phyloP scores from a whole-genome alignment of 2,797 vertebrate genomes.

The Harpagifer antarcticus region DNA sequence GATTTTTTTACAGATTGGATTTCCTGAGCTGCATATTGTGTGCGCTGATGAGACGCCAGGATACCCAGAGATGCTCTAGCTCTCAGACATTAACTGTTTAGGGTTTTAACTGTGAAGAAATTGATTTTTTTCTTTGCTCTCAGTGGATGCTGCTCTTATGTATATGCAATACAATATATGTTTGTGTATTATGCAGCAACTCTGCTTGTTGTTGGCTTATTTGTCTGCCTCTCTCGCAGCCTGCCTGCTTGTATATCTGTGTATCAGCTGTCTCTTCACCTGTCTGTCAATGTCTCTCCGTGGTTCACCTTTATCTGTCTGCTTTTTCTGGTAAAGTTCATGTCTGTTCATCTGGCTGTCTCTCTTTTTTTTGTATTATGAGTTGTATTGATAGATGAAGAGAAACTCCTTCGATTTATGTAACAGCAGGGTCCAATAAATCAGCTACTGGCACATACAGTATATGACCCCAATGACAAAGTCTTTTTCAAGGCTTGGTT shows the following conservation, averaged over 20 bases:
- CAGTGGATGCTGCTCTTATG: neutral
- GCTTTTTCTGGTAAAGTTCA: neutral
- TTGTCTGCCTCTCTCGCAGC: conserved; percentile 10
- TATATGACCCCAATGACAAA: neutral
- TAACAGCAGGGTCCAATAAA: neutral
- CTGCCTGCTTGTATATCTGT: conserved; percentile 6
- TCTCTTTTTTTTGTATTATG: neutral
- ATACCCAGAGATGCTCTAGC: neutral
- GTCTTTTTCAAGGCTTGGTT: neutral
- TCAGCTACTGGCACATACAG: too few species aligned
- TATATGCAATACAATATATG: conserved; percentile 17
- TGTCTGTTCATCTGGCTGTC: neutral
- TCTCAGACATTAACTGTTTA: neutral
- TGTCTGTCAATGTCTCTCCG: conserved; percentile 4
- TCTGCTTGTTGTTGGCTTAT: conserved; percentile 18
- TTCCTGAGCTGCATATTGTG: neutral
- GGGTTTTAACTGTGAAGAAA: neutral
- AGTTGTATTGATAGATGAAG: too few species aligned
- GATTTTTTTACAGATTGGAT: conserved; percentile 24
- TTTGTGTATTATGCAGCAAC: conserved; percentile 31
- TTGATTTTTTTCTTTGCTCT: conserved; percentile 14
- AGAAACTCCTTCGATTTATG: neutral
- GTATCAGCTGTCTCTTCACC: conserved; percentile 17
- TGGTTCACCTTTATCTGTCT: conserved; percentile 13
- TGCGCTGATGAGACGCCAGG: neutral